Base-by-base conservation (phyloP, 2,888 invertebrate genomes). In the Chrysotoxum bicinctum region DNA sequence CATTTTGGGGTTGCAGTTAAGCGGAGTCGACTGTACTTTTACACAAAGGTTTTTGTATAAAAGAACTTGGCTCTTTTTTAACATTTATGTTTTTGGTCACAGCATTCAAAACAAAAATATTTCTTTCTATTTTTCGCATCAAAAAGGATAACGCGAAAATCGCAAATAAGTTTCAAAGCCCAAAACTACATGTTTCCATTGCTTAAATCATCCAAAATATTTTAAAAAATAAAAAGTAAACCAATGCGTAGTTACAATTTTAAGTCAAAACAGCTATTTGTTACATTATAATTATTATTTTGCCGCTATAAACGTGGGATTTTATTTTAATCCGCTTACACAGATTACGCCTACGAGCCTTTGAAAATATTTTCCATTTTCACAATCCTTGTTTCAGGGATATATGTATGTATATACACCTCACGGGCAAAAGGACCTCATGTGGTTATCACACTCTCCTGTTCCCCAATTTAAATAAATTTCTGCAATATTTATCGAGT, bases 281-380 rank as follows among this genome's bases (percentile, higher is more conserved):
- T 14, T 8, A 21, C 35, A 58, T 16, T 35, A 9, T 56, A 30
- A 19, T 62, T 7, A 43, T n/a, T 43, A 62, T 16, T 62, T 3
- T 43, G 23, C 26, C 9, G 26, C 3, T 26, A 52, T 54, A 10
- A 62, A 64, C 45, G 43, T 52, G 75, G 16, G 62, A 75, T 48
- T 69, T 52, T 40, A 30, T 70, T 76, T 70, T 66, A 81, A 81
- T 81, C 81, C 48, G 62, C 56, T 81, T 81, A 66, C 50, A 30
- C 52, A 48, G 81, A 56, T 75, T 81, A 70, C 62, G 12, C 62
- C 21, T 23, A 21, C 26, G 70, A 81, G n/a, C 37, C 26, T 69
- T 40, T 62, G 16, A 54, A 40, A 40, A 69, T 76, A n/a, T 35
- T 45, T 68, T 50, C 19, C 30, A 26, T 7, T 14, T 56, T 19